Base-by-base conservation (phyloP, 2,113 vertebrate species). In the Odontesthes bonariensis region DNA sequence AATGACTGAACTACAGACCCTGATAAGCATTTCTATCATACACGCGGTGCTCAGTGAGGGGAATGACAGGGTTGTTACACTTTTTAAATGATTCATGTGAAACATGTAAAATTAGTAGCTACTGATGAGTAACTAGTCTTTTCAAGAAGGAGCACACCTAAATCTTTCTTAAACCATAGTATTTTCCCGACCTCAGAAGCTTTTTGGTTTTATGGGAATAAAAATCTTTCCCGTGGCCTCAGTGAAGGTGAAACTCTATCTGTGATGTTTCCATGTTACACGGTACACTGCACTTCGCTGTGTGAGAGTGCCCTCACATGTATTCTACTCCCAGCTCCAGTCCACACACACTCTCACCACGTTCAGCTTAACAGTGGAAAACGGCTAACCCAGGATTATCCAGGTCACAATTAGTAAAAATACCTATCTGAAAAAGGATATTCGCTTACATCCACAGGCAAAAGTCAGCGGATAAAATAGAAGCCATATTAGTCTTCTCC, bases 181-280 rank as follows among this genome's bases (percentile, higher is more conserved):
- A 38, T 74, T 53, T 35, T 22, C 60, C 44, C 51, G 68, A 76
- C 68, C 75, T 55, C 65, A 11, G 38, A 56, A 67, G 77, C 69
- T 59, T 53, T 62, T 68, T 77, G 33, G 42, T 16, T 44, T 38
- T 35, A 52, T 13, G 22, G 40, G 71, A 82, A 83, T 49, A 79
- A 78, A 62, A 78, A 63, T 14, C 70, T 73, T 77, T 79, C 49
- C 74, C 49, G 33, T 22, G 14, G 63, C 61, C 60, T 70, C 1
- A 7, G 33, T 78, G 69, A 60, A 61, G 66, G 69, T 80, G 85
- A 89, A 91, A 87, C 77, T 83, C 86, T 85, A 85, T 79, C 83
- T 82, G 73, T 69, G 75, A 61, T 64, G 61, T 73, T 78, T 86
- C 86, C 46, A 31, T 85, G 79, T 77, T 66, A 69, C 32, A 54